Base-by-base conservation (phyloP, 2,888 invertebrate species). In the Oscheius myriophilus region DNA sequence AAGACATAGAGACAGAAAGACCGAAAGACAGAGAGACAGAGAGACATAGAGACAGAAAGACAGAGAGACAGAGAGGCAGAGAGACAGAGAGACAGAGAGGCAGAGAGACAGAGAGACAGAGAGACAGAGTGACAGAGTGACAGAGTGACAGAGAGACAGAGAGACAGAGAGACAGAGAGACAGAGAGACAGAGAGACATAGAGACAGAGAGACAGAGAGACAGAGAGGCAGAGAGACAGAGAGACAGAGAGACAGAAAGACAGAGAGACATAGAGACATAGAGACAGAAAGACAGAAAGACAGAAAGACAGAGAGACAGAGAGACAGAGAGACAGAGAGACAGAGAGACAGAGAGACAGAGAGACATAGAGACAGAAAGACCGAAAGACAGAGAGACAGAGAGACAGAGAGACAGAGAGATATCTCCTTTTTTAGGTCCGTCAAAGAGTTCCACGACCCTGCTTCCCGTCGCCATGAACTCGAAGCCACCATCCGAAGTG, bases 391-490 rank as follows among this genome's bases (percentile, higher is more conserved):
- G 33, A 33, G 9, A 33, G 33, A 33, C 4, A 33, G 33, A 33
- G 33, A 33, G 33, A 33, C 4, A 33, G 33, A 33, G 33, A 33
- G 9, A 33, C 4, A 33, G 33, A 33, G 4, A 33, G 33, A 33
- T 9, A 33, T 6, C 9, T 33, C 33, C 33, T 6, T 33, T 33
- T 33, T 33, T 16, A 18, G 39, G 65, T 43, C 18, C 25, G 39
- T 52, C 45, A 46, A 23, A 39, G 51, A n/a, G 18, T 9, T 7
- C 16, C 58, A 65, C 26, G 49, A 51, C 21, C 33, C 25, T 12
- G 33, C 23, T 9, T 23, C 39, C 41, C 59, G 63, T 63, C 54
- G 58, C 43, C 26, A 46, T 18, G 51, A 54, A 67, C 57, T 63
- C 41, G 52, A 58, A 39, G 42, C 26, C 25, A 45, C 23, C 21